Percentiles rank a stretch among this genome's conserved stretches.
Evolutionary conservation across 2,113 vertebrate species (phyloP).

Genomic region (Amazona vittata): DNA sequence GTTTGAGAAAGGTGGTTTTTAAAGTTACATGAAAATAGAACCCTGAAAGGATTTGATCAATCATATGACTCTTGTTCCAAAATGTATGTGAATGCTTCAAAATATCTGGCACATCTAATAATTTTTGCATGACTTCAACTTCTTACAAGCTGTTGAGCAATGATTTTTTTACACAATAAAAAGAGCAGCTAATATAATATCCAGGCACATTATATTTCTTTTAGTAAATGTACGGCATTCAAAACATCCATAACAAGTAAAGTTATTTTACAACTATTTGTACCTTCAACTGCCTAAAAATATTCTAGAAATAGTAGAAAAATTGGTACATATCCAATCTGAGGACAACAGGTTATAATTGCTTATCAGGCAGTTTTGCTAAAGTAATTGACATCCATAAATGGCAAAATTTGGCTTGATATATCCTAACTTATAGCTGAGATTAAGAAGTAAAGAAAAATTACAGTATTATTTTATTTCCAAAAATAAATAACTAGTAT

Average conservation of each 20-base stretch:
- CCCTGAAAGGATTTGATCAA: background rate
- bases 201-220: background rate
- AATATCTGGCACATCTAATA: background rate
- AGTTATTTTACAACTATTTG: background rate
- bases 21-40: background rate
- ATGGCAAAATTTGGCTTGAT: background rate
- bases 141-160: background rate
- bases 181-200: background rate
- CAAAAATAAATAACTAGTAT: background rate
- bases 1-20: background rate
- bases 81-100: background rate
- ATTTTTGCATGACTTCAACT: background rate
- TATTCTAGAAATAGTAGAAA: background rate
- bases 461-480: background rate
- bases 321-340: background rate
- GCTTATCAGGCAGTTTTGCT: background rate
- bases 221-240: background rate
- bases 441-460: background rate
- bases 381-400: background rate
- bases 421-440: background rate
- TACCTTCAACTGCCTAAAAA: background rate
- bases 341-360: background rate
- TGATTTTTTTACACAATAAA: background rate
- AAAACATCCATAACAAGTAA: background rate
- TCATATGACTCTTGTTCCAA: background rate